These are phyloP conservation scores for Pandion haliaetus DNA, from an alignment of 2,113 vertebrate species.

Conservation along the genomic window DNA sequence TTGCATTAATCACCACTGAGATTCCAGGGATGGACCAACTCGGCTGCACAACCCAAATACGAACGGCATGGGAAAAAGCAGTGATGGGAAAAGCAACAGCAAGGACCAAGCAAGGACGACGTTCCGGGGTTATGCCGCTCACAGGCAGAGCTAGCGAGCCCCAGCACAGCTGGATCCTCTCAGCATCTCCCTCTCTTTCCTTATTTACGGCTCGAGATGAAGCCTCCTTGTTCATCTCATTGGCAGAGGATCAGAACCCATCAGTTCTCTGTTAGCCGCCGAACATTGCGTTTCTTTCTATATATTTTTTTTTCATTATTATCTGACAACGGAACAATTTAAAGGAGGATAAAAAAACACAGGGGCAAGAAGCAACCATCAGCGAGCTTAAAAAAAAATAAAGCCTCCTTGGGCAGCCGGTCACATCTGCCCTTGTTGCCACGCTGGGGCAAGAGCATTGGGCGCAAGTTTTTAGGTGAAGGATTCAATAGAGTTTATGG, in stretches of 20 bases:
- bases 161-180: constrained; percentile 1
- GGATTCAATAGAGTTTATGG: not conserved
- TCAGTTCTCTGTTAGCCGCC: not conserved
- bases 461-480: not conserved
- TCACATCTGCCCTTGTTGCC: not conserved
- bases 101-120: not conserved
- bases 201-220: not conserved
- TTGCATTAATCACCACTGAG: not conserved
- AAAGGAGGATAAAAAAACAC: not conserved
- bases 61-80: fast-evolving
- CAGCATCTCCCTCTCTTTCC: not conserved
- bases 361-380: not conserved
- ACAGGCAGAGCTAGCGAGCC: not conserved
- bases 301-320: not conserved
- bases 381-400: not conserved
- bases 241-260: constrained; percentile 4
- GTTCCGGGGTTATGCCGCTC: not conserved
- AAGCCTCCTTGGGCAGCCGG: not conserved
- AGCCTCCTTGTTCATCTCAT: not conserved
- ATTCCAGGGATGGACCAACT: not conserved
- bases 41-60: fast-evolving
- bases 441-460: fast-evolving
- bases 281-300: fast-evolving
- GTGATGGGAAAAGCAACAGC: not conserved
- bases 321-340: not conserved